A percentile compares a stretch with the other conserved stretches of the same genome.
Conservation (phyloP, 2,888 invertebrate species). For the Oscheius sp. region DNA sequence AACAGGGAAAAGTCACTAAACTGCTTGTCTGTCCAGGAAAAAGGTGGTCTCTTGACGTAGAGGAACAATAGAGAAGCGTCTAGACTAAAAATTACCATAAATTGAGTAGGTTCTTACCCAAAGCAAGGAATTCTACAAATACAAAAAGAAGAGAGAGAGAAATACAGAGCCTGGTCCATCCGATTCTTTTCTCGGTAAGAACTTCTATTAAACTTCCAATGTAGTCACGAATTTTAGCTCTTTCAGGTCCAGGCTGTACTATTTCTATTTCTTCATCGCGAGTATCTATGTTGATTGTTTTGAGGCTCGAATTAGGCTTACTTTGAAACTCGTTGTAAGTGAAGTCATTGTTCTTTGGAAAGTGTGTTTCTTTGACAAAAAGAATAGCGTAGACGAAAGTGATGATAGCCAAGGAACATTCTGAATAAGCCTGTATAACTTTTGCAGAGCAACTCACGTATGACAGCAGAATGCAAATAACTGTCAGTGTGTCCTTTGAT, state of each 20-base stretch:
- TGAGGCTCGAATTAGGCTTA: not conserved
- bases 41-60: constrained; percentile 65
- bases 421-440: constrained; percentile 36
- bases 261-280: constrained; percentile 8
- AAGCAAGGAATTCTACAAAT: constrained; percentile 66
- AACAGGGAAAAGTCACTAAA: constrained; percentile 57
- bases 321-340: constrained; percentile 29
- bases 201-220: constrained; percentile 46
- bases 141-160: constrained; percentile 62
- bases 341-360: constrained; percentile 40
- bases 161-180: constrained; percentile 67
- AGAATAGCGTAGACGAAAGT: constrained; percentile 59
- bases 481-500: constrained; percentile 52
- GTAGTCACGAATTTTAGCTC: constrained; percentile 1
- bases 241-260: constrained; percentile 22
- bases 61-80: constrained; percentile 60
- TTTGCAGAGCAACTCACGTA: constrained; percentile 44
- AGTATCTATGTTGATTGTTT: constrained; percentile 1
- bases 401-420: constrained; percentile 46
- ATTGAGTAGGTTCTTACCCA: constrained; percentile 51
- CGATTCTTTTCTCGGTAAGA: constrained; percentile 53
- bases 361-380: constrained; percentile 62
- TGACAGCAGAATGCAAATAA: constrained; percentile 51
- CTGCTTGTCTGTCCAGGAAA: constrained; percentile 64
- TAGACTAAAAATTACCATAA: constrained; percentile 39